Conservation (phyloP, 2,888 invertebrate genomes). For the Rugalucina vietnamica region DNA sequence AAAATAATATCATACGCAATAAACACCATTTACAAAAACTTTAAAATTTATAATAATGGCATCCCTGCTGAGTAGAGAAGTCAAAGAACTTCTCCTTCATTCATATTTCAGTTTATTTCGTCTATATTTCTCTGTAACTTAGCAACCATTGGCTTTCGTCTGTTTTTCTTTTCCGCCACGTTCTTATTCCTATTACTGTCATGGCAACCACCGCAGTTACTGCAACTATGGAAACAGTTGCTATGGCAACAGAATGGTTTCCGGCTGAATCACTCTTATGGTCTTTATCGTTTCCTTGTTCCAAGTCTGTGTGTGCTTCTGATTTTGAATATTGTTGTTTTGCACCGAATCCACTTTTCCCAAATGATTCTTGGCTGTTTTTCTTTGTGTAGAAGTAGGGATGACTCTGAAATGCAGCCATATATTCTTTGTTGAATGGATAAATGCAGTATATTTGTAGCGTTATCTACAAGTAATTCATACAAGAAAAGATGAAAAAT, state of each 20-base stretch:
- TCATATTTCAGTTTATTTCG: no score
- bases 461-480: no score
- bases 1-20: no score
- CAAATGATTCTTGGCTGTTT: slow-evolving; percentile 23
- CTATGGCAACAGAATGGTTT: background rate
- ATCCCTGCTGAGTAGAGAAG: no score
- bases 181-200: background rate
- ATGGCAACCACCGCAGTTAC: background rate
- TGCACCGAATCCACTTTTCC: background rate
- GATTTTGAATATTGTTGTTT: no score
- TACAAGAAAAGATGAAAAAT: no score
- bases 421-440: background rate
- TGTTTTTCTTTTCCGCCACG: background rate
- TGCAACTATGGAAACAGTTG: background rate
- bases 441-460: no score
- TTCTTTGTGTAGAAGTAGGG: slow-evolving; percentile 57
- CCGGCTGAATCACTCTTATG: background rate
- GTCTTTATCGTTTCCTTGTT: background rate
- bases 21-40: no score
- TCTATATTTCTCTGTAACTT: background rate
- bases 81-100: no score
- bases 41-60: no score
- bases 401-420: slow-evolving; percentile 30
- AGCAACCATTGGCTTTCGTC: background rate
- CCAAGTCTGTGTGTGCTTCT: no score